Base-by-base conservation (phyloP, 2,797 vertebrate species). In the Acipenser oxyrinchus region DNA sequence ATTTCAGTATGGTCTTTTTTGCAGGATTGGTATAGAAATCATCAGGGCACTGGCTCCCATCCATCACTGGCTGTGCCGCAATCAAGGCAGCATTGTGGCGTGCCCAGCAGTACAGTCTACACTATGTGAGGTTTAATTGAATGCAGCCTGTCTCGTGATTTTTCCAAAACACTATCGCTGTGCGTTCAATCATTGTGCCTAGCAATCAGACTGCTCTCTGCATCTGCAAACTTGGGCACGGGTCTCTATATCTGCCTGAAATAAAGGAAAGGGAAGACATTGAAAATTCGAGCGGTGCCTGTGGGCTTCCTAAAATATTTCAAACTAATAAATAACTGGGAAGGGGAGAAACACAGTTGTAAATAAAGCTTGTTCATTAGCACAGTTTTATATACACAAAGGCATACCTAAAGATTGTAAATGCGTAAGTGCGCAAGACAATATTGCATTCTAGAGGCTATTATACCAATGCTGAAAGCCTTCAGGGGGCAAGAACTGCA, bases 341-440 rank as follows among this genome's bases (percentile, higher is more conserved):
- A 48, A 15, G 62, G 62, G 66, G 3, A 12, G 60, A 62, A 60
- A 53, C 55, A 49, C 51, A 58, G 13, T 10, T 12, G 51, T 69
- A 64, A 69, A 69, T 63, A 69, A 68, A 70, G 69, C 64, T 3
- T 49, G 50, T 66, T 70, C 62, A 70, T 71, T 73, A 68, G 55
- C 57, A 59, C 64, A 50, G 10, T 49, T 63, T 63, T 63, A 49
- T 67, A 60, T 64, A 66, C 62, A 60, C 61, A 64, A 49, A 58
- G 65, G 51, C 52, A 48, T 70, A 63, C 69, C 60, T 66, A 67
- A 64, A 70, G 61, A 67, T 59, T 66, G 61, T 65, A 66, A 51
- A 63, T 63, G 51, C n/a, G 15, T 55, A 67, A 70, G 65, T 63
- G 53, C 18, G 13, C 61, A 49, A 48, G 65, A 63, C 55, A 63